A percentile compares a stretch with the other conserved stretches of the same genome.
phyloP scores from a whole-genome alignment of 1,140 invertebrate genomes.

The Drosophila nasuta region DNA sequence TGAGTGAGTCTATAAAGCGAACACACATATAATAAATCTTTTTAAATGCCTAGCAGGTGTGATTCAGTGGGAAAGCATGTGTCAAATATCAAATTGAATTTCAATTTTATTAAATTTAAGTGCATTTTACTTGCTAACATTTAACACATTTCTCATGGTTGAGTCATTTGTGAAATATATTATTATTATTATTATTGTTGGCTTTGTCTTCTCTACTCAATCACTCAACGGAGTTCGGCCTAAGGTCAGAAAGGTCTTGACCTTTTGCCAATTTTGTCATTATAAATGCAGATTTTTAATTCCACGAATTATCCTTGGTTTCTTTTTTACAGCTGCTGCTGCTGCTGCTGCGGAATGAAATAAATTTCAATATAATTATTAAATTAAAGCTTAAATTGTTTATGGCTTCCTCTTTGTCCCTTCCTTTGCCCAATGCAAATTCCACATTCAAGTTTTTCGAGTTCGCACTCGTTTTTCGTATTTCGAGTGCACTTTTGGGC shows the following conservation, averaged over 20 bases:
- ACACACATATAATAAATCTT: conserved; percentile 24
- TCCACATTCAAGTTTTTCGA: not conserved
- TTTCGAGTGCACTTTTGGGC: conserved; percentile 20
- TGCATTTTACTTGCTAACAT: not conserved
- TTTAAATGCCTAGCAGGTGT: conserved; percentile 14
- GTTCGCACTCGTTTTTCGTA: too few species aligned
- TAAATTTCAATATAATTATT: conserved; percentile 17
- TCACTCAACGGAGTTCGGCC: conserved; percentile 1
- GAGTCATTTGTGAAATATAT: not conserved
- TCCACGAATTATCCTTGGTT: conserved; percentile 5
- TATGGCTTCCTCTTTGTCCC: not conserved
- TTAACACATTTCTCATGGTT: too few species aligned
- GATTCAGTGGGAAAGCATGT: conserved; percentile 11
- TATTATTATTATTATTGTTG: not conserved
- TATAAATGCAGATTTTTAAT: conserved; percentile 8
- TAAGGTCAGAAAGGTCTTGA: conserved; percentile 19
- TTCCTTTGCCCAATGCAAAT: not conserved
- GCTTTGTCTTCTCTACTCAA: conserved; percentile 2
- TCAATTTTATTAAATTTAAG: not conserved
- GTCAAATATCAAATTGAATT: conserved; percentile 8
- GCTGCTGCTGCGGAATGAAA: not conserved
- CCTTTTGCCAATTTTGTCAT: conserved; percentile 7
- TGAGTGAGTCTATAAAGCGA: conserved; percentile 24
- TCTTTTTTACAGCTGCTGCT: conserved; percentile 19
- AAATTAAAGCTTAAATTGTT: not conserved